A percentile compares a stretch with the other conserved stretches of the same genome.
Conservation (phyloP, 2,113 vertebrate species). For the Grantiella picta region DNA sequence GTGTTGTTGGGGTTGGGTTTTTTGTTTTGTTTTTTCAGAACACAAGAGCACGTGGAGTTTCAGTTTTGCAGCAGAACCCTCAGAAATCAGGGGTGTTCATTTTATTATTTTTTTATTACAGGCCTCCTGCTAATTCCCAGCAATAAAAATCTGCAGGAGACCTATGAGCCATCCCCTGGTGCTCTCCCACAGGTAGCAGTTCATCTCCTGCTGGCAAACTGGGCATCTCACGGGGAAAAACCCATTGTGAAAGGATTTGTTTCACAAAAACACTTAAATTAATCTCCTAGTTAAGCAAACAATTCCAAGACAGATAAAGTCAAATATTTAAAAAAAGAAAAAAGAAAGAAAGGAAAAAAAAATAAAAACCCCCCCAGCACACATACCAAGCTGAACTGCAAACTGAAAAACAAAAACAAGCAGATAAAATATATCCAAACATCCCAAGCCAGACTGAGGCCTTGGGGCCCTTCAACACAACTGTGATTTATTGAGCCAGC, state of each 20-base stretch:
- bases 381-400: constrained; percentile 15
- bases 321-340: neutral
- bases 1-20: neutral
- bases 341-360: accelerated
- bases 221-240: neutral
- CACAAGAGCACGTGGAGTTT: neutral
- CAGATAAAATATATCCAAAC: constrained; percentile 37
- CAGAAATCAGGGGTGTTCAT: neutral
- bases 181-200: neutral
- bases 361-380: neutral
- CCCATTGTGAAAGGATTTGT: neutral
- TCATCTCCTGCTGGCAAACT: neutral
- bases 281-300: neutral
- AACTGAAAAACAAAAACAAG: constrained; percentile 31
- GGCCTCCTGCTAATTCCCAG: neutral
- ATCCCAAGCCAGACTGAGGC: constrained; percentile 5
- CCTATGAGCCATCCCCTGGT: neutral
- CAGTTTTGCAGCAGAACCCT: neutral
- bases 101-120: neutral
- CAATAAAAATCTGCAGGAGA: neutral
- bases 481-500: constrained; percentile 17
- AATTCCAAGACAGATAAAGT: constrained; percentile 17
- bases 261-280: neutral
- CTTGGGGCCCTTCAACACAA: constrained; percentile 28
- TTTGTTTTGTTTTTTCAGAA: neutral